A percentile compares a stretch with the other conserved stretches of the same genome.
Evolutionary conservation across 2,888 invertebrate genomes (phyloP).

Genomic region (Gibbula magus): DNA sequence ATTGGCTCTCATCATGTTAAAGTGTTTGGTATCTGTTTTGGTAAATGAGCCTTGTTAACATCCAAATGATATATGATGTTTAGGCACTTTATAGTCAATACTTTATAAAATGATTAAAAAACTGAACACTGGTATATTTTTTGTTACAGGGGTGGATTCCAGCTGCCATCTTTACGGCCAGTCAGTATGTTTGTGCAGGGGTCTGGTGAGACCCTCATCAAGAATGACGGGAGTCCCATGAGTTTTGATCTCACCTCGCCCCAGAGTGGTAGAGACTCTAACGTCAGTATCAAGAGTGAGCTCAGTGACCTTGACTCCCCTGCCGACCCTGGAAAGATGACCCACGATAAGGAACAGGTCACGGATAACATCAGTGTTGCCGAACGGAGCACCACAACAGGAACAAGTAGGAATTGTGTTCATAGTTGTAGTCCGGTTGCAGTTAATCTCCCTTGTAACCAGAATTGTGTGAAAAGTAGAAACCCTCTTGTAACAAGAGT

Average conservation of each 20-base stretch:
- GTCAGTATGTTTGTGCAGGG: slow-evolving; percentile 58
- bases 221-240: slow-evolving; percentile 77
- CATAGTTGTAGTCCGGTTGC: no score
- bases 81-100: neutral
- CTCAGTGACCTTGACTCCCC: slow-evolving; percentile 66
- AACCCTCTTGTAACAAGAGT: no score
- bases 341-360: slow-evolving; percentile 67
- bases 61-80: neutral
- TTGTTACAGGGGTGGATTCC: slow-evolving; percentile 61
- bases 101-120: neutral
- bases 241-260: slow-evolving; percentile 69
- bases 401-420: slow-evolving; percentile 63
- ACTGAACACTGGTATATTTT: neutral
- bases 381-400: slow-evolving; percentile 59
- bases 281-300: slow-evolving; percentile 72
- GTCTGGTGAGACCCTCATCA: slow-evolving; percentile 79
- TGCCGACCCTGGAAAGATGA: slow-evolving; percentile 46
- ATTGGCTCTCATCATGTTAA: no score
- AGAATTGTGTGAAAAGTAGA: no score
- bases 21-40: no score
- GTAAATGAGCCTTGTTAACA: neutral
- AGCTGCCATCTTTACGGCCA: slow-evolving; percentile 65
- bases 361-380: slow-evolving; percentile 64
- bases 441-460: no score
- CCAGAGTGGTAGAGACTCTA: slow-evolving; percentile 66